These are phyloP conservation scores for Tortrix viridana DNA, from an alignment of 2,888 invertebrate genomes.

Conservation along the genomic window DNA sequence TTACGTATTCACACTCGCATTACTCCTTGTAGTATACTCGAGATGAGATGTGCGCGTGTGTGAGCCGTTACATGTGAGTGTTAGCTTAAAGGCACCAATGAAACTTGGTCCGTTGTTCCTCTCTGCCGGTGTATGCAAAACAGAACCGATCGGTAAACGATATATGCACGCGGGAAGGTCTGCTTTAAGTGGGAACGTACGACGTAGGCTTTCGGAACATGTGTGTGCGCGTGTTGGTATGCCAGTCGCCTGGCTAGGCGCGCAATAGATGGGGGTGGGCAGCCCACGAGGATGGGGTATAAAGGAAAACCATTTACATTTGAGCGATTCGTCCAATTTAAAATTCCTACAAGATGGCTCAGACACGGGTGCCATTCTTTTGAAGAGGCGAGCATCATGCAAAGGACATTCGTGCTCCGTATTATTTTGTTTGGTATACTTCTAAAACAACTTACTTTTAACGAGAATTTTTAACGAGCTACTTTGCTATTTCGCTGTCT, in stretches of 20 bases:
- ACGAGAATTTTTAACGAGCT: conserved; percentile 54
- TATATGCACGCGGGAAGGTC: conserved; percentile 74
- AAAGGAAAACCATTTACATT: conserved; percentile 86
- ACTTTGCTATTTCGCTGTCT: conserved; percentile 26
- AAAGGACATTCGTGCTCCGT: conserved; percentile 64
- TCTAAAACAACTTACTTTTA: conserved; percentile 55
- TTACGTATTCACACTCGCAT: conserved; percentile 84
- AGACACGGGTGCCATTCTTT: conserved; percentile 84
- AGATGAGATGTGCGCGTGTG: conserved; percentile 77
- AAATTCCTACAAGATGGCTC: conserved; percentile 85
- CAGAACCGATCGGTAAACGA: conserved; percentile 63
- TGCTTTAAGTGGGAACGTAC: conserved; percentile 68
- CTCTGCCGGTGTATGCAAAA: conserved; percentile 64
- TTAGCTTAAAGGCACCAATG: conserved; percentile 72
- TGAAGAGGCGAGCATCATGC: conserved; percentile 78
- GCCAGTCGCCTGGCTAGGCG: conserved; percentile 81
- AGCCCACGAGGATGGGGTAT: conserved; percentile 82
- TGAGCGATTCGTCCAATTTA: conserved; percentile 86
- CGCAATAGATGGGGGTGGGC: conserved; percentile 82
- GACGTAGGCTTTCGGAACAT: conserved; percentile 69
- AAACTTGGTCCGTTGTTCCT: conserved; percentile 56
- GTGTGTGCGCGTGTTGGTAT: conserved; percentile 82
- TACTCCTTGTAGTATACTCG: conserved; percentile 76
- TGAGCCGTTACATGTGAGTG: conserved; percentile 67
- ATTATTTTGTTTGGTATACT: conserved; percentile 47